phyloP scores from a whole-genome alignment of 2,797 vertebrate genomes.

The Harpagifer antarcticus region DNA sequence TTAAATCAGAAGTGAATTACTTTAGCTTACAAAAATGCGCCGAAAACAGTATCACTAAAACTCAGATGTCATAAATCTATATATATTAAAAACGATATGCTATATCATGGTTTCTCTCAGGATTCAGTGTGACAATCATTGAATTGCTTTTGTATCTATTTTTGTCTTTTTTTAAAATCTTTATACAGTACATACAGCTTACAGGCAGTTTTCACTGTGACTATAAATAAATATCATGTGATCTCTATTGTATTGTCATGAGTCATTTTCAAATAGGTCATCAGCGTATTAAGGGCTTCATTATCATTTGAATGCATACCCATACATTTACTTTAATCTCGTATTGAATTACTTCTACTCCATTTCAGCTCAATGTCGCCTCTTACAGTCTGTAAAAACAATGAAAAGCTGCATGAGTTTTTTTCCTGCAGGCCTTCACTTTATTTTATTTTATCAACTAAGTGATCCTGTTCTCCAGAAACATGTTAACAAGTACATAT shows the following conservation, averaged over 20 bases:
- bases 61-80: conserved; percentile 51
- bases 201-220: conserved; percentile 62
- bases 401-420: no score
- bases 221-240: conserved; percentile 67
- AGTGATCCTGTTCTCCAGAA: not conserved
- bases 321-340: conserved; percentile 41
- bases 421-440: not conserved
- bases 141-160: conserved; percentile 64
- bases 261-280: conserved; percentile 38
- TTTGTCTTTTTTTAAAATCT: conserved; percentile 46
- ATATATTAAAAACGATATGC: conserved; percentile 35
- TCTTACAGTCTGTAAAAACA: not conserved
- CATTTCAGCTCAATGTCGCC: conserved; percentile 37
- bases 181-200: conserved; percentile 48
- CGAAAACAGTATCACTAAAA: conserved; percentile 59
- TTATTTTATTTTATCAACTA: not conserved
- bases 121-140: conserved; percentile 69
- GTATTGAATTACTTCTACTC: conserved; percentile 42
- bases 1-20: conserved; percentile 56
- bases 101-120: conserved; percentile 69
- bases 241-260: conserved; percentile 45
- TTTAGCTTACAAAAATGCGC: conserved; percentile 42
- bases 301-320: conserved; percentile 36
- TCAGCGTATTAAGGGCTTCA: conserved; percentile 17
- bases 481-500: not conserved